Conservation (phyloP, 2,888 invertebrate species). For the Lissocephala sabroskyi region DNA sequence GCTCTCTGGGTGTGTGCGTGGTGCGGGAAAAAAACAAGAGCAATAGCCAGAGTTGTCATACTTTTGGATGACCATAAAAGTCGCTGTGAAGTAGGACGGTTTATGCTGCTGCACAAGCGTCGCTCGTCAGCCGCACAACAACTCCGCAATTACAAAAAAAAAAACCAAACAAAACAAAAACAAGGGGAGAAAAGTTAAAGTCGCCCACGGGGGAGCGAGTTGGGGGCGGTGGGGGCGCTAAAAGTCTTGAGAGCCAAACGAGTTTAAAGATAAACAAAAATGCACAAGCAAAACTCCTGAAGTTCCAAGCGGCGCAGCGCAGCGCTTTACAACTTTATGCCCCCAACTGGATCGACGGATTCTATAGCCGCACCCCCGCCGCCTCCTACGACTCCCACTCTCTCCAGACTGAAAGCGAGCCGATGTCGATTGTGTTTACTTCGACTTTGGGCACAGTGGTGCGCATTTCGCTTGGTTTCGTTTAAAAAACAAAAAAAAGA, state of each 20-base stretch:
- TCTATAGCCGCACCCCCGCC: no score
- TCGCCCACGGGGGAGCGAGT: constrained; percentile 42
- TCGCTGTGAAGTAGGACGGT: constrained; percentile 57
- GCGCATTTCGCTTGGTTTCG: no score
- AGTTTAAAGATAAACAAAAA: constrained; percentile 58
- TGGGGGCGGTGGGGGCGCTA: constrained; percentile 28
- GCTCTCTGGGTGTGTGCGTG: constrained; percentile 16
- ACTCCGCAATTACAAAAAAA: background rate
- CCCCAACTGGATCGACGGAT: no score
- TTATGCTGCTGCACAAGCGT: constrained; percentile 42
- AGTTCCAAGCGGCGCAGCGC: constrained; percentile 1
- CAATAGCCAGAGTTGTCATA: constrained; percentile 59
- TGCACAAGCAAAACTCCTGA: constrained; percentile 20
- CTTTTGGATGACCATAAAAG: constrained; percentile 65
- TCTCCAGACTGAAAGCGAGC: no score
- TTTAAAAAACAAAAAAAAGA: no score
- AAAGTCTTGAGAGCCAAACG: constrained; percentile 47
- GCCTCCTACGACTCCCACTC: no score
- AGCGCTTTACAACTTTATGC: constrained; percentile 12
- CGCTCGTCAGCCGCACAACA: constrained; percentile 6
- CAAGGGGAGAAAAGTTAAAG: constrained; percentile 39
- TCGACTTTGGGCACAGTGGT: no score
- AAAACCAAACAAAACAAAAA: background rate
- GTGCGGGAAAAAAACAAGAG: constrained; percentile 33
- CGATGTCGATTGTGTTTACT: no score